Evolutionary conservation across 2,888 invertebrate genomes (phyloP).

Genomic region (Netelia fuscicornis): DNA sequence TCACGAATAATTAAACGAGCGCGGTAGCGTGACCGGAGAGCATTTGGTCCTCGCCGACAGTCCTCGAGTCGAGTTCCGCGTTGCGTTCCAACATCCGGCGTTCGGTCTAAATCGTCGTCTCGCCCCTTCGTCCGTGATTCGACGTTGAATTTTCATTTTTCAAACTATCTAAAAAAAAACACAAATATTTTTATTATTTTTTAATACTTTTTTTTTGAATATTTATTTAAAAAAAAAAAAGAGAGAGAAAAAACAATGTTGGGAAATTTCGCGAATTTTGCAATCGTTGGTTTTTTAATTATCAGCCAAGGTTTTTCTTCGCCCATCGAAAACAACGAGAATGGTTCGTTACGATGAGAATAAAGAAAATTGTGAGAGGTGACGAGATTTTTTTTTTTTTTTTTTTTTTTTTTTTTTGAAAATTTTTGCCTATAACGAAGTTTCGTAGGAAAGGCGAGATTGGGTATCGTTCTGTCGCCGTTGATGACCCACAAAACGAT

Average conservation of each 20-base stretch:
- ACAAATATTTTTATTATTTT: background rate
- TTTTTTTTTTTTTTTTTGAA: no score
- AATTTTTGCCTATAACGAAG: background rate
- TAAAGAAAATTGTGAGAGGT: background rate
- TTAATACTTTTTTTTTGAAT: background rate
- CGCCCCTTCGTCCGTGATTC: background rate
- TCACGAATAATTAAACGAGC: conserved; percentile 60
- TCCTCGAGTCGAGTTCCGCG: conserved; percentile 54
- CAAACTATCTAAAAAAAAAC: background rate
- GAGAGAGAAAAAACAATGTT: conserved; percentile 20
- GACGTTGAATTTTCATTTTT: background rate
- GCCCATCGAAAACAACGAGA: background rate
- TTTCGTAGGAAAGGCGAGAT: conserved; percentile 71
- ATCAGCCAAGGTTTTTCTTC: conserved; percentile 21
- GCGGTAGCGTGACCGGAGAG: conserved; percentile 53
- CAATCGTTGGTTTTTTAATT: conserved; percentile 1
- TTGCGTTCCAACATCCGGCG: conserved; percentile 55
- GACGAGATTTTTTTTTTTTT: background rate
- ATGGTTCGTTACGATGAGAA: conserved; percentile 13
- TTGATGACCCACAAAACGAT: conserved; percentile 70
- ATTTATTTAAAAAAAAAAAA: background rate
- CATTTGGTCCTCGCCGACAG: conserved; percentile 45
- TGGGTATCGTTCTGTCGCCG: conserved; percentile 79
- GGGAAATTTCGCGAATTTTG: background rate
- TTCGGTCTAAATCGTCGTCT: background rate